Base-by-base conservation (phyloP, 2,888 invertebrate species). In the Rhorus exstirpatorius region DNA sequence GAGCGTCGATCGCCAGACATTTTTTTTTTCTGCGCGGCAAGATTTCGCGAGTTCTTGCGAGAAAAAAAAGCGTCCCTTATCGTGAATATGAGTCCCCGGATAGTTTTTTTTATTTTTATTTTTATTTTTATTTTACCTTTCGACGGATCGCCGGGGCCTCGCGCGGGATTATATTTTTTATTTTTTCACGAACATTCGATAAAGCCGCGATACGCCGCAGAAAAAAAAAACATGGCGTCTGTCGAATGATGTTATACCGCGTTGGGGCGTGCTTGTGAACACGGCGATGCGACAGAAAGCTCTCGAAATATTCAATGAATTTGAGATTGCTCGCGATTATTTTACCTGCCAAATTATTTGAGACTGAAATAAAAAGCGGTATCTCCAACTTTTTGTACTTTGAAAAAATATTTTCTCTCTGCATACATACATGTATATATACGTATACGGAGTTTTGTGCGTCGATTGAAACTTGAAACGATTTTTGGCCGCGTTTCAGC, bases 181-280 rank as follows among this genome's bases (percentile, higher is more conserved):
- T 19, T 21, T 12, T 7, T 44, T 12, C 10, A 31, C 55, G 38
- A 44, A 58, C 0, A 31, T 14, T 21, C 12, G 41, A 31, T 8
- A n/a, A 38, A 55, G 44, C 53, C 38, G 53, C 41, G 70, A 38
- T 41, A 21, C 44, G 70, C 26, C 41, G 24, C 10, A n/a, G 44
- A 31, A 44, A 70, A 70, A 58, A 49, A 44, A 70, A 70, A 68
- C 24, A 68, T 70, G 70, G 70, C 70, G 70, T 55, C 70, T 12
- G 21, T 31, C 12, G 21, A 26, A 17, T 19, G 70, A 10, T 44
- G 14, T 31, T 12, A 17, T 10, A 24, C 10, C 44, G 26, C 58
- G 38, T 58, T 58, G n/a, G n/a, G 70, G 17, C 24, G 17, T 41
- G 26, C 12, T 19, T 21, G 38, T 19, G 19, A 53, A 21, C 8